Evolutionary conservation across 1,140 invertebrate species (phyloP).

Genomic region (Carposina sasakii): DNA sequence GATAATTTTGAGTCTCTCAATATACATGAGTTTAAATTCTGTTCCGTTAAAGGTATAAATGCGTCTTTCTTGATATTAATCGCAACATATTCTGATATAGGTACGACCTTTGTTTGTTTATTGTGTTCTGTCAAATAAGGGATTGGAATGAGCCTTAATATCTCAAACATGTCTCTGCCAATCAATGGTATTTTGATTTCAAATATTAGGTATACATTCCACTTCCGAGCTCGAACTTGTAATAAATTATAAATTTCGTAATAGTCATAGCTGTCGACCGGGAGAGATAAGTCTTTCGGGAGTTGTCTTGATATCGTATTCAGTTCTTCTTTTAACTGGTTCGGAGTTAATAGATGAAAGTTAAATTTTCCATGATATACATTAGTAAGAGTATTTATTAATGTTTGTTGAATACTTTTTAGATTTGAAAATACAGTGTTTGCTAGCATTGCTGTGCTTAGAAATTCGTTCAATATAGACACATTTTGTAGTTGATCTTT

Average conservation of each 20-base stretch:
- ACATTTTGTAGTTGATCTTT: constrained; percentile 10
- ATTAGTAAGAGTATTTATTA: constrained; percentile 16
- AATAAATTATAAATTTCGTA: not conserved
- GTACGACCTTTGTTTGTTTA: not conserved
- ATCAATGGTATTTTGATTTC: constrained; percentile 4
- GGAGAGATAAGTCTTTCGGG: constrained; percentile 14
- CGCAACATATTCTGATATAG: not conserved
- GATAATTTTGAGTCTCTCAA: not conserved
- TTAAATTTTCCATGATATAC: constrained; percentile 20
- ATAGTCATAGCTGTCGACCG: constrained; percentile 2
- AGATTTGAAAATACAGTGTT: constrained; percentile 15
- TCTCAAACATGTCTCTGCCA: not conserved
- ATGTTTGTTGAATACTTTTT: constrained; percentile 12
- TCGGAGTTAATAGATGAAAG: constrained; percentile 16
- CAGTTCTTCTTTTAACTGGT: constrained; percentile 15
- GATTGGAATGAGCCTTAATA: not conserved
- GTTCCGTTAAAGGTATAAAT: not conserved
- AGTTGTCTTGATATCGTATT: constrained; percentile 14
- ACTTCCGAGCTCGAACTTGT: not conserved
- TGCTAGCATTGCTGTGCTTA: constrained; percentile 8
- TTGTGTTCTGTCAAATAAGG: not conserved
- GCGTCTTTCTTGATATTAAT: not conserved
- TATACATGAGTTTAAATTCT: not conserved
- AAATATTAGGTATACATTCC: not conserved
- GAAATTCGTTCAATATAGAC: constrained; percentile 12